Evolutionary conservation across 2,113 vertebrate species (phyloP), one percentile per base, ranked within the genome.

Genomic region (Pseudopipra pipra): DNA sequence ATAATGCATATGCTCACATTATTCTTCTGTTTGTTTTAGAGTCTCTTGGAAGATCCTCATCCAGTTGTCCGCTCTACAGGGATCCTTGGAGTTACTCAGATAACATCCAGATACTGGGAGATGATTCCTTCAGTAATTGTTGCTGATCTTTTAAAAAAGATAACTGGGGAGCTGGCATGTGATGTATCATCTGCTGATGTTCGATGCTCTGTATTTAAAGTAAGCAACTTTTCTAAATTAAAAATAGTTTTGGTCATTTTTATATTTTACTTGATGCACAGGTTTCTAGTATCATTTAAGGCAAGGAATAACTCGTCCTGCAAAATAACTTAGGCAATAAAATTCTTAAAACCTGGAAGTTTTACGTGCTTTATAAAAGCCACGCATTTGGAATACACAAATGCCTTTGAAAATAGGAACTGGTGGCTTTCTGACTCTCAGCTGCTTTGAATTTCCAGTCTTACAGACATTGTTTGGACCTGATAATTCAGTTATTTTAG

Each of bases 121-220:
- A 98, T 99, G 95, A 98, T 99, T 86, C 99, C 99, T n/a, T 91
- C 98, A 3, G 55, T 96, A 5, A 95, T 99, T 89, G 97, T 99
- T 87, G 95, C 98, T 24, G 99, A 99, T 54, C 98, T 99, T 31
- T 93, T 99, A 61, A 99, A 98, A 97, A 99, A 99, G 91, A 90
- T 99, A 37, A 96, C 98, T 27, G 96, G 77, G 79, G 98, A 99
- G 8, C 97, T 99, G 78, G 97, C 98, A 0, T 94, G 89, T 44
- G 99, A 99, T 94, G 12, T 49, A 43, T 98, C 98, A 95, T 99
- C 99, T 25, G 98, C 99, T 9, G 99, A 99, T 47, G 99, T 99
- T 62, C 98, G 99, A 24, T 99, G 99, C 80, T 98, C 98, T 15
- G 99, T 99, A 95, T 99, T 99, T 97, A 99, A 99, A 98, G 99